Base-by-base conservation (phyloP, 2,797 vertebrate genomes). In the Manis crassicaudata region DNA sequence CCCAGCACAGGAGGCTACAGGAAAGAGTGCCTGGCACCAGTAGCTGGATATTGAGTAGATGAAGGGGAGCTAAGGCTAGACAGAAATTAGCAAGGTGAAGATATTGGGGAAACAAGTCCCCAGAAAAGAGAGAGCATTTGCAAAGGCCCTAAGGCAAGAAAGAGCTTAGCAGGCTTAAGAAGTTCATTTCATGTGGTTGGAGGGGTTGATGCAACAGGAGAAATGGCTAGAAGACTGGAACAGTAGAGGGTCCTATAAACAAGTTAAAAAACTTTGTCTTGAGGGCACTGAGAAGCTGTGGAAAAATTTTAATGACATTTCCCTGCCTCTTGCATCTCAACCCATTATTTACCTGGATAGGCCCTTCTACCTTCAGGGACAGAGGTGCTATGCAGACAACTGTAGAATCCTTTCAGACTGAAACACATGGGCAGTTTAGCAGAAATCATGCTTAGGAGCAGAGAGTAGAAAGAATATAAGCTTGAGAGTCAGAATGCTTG, bases 231-330 rank as follows among this genome's bases (percentile, higher is more conserved):
- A 88, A 89, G 52, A 73, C 73, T 92, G 25, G 27, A 89, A 83
- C 92, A n/a, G 25, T 72, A 46, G 23, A 84, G n/a, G 5, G 7
- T 52, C 60, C 67, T 92, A 62, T 43, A 88, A 35, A 50, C 65
- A 93, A 90, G 52, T 90, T 87, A 68, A 93, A 43, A 81, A 87
- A 52, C 27, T 80, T 88, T 62, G 76, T 63, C 63, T 40, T 67
- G 35, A 54, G 50, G 73, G n/a, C 37, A 79, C 65, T 80, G 8
- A 52, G 72, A 87, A 86, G 35, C 63, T 70, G 72, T 70, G 77
- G 62, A 72, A 85, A 80, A 83, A 17, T 46, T 73, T 92, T 67
- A 88, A 79, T 85, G 72, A 67, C 72, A 80, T 81, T 86, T 73
- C 32, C 29, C 8, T 96, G 67, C 35, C 46, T 88, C n/a, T 76